These are phyloP conservation scores for Mastomys natalensis DNA, from an alignment of 2,113 vertebrate genomes.

Conservation along the genomic window DNA sequence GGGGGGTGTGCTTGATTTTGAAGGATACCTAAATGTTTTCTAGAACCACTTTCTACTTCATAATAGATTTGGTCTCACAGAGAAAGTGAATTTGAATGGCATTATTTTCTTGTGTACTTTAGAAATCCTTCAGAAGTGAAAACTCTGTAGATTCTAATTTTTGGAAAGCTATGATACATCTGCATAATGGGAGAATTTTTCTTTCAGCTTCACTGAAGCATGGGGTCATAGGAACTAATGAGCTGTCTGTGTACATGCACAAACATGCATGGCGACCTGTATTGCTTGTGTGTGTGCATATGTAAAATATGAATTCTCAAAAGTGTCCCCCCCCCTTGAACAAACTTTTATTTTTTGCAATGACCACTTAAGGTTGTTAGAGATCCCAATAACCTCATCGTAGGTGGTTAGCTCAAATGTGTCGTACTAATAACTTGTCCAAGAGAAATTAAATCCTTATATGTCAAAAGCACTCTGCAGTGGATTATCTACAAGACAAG, in stretches of 20 bases:
- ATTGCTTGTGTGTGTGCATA: neutral
- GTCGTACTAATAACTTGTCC: slow-evolving; percentile 90
- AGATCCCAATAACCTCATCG: slow-evolving; percentile 86
- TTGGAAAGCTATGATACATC: slow-evolving; percentile 66
- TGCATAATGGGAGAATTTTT: neutral
- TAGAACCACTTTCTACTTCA: slow-evolving; percentile 70
- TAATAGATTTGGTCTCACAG: slow-evolving; percentile 73
- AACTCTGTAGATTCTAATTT: slow-evolving; percentile 61
- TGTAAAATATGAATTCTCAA: slow-evolving; percentile 41
- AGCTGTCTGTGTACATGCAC: neutral
- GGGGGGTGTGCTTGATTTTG: slow-evolving; percentile 43
- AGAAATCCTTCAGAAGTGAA: slow-evolving; percentile 74
- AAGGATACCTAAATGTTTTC: slow-evolving; percentile 73
- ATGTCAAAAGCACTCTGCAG: slow-evolving; percentile 89
- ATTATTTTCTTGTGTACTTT: slow-evolving; percentile 55
- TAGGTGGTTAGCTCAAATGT: slow-evolving; percentile 89
- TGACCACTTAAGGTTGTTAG: slow-evolving; percentile 72
- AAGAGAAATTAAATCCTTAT: slow-evolving; percentile 91
- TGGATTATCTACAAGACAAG: slow-evolving; percentile 91
- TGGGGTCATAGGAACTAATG: slow-evolving; percentile 61
- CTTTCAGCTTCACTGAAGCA: slow-evolving; percentile 55
- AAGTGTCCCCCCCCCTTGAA: slow-evolving; percentile 72
- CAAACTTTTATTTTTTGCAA: slow-evolving; percentile 78
- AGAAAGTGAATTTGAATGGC: slow-evolving; percentile 73
- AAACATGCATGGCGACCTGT: neutral